A percentile compares a stretch with the other conserved stretches of the same genome.
These are phyloP conservation scores for Xylota sylvarum DNA, from an alignment of 2,888 invertebrate species.

Conservation along the genomic window DNA sequence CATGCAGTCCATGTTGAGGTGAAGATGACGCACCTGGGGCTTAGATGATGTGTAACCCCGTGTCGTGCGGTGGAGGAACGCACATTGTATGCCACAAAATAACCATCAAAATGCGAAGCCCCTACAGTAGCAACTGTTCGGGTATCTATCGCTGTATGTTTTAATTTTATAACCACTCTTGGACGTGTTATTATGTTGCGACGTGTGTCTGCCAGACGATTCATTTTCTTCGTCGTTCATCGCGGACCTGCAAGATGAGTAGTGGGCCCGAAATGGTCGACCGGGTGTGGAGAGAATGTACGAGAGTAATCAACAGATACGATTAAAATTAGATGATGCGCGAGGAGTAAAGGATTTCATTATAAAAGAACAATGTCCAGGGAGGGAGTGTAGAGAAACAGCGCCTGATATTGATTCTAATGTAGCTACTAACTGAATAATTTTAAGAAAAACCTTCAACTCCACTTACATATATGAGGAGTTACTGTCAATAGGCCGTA, in stretches of 20 bases:
- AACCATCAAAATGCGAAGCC: conserved; percentile 49
- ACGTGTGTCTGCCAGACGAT: conserved; percentile 80
- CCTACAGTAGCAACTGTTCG: conserved; percentile 78
- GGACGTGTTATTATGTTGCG: conserved; percentile 79
- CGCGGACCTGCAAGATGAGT: conserved; percentile 24
- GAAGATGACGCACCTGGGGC: conserved; percentile 67
- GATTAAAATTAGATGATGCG: conserved; percentile 76
- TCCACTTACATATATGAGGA: too few species aligned
- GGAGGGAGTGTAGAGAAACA: conserved; percentile 9
- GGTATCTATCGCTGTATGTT: conserved; percentile 78
- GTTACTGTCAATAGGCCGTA: too few species aligned
- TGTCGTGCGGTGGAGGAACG: background rate
- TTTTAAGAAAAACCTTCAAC: too few species aligned
- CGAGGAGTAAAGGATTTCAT: conserved; percentile 66
- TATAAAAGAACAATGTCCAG: conserved; percentile 35
- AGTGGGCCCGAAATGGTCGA: conserved; percentile 26
- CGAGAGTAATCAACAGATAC: conserved; percentile 75
- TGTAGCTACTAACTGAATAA: too few species aligned
- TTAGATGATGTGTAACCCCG: background rate
- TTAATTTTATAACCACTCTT: conserved; percentile 79
- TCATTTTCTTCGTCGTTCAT: conserved; percentile 72
- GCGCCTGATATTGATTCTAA: too few species aligned
- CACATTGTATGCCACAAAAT: conserved; percentile 55
- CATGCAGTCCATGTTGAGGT: conserved; percentile 49
- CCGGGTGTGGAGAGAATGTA: conserved; percentile 50